These are phyloP conservation scores for Eristalis intricaria DNA, from an alignment of 2,888 invertebrate genomes.

Conservation along the genomic window DNA sequence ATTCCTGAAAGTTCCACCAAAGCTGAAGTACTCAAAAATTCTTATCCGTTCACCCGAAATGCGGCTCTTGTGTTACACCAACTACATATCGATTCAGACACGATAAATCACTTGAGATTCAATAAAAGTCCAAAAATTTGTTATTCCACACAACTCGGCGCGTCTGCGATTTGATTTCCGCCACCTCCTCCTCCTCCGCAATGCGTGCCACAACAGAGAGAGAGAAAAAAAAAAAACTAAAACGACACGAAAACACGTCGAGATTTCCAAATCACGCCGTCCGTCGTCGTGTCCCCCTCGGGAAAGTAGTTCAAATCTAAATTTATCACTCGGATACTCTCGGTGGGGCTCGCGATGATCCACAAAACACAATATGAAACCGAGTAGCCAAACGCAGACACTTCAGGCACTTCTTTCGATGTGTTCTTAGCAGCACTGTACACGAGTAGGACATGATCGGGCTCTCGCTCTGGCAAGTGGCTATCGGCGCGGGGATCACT, in stretches of 20 bases:
- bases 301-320: slow-evolving; percentile 42
- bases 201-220: not conserved
- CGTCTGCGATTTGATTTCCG: not conserved
- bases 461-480: not conserved
- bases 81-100: not conserved
- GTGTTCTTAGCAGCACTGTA: slow-evolving; percentile 13
- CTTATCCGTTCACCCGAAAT: not conserved
- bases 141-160: slow-evolving; percentile 13
- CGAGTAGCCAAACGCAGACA: not conserved
- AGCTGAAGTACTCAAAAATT: not conserved
- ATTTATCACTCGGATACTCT: slow-evolving; percentile 31
- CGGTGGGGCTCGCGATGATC: not conserved
- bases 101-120: slow-evolving; percentile 40
- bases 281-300: slow-evolving; percentile 5
- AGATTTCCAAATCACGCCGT: slow-evolving; percentile 30
- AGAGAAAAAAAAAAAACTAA: too few species aligned
- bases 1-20: not conserved
- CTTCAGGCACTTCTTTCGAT: slow-evolving; percentile 1
- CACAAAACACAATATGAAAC: not conserved
- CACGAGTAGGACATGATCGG: slow-evolving; percentile 15
- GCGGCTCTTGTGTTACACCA: not conserved
- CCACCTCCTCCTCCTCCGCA: slow-evolving; percentile 4
- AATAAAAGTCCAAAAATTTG: slow-evolving; percentile 38
- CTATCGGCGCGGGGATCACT: slow-evolving; percentile 9
- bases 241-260: slow-evolving; percentile 15